Percentiles rank a stretch among this genome's conserved stretches.
Evolutionary conservation across 2,113 vertebrate genomes (phyloP).

Genomic region (Oreocharis arfaki): DNA sequence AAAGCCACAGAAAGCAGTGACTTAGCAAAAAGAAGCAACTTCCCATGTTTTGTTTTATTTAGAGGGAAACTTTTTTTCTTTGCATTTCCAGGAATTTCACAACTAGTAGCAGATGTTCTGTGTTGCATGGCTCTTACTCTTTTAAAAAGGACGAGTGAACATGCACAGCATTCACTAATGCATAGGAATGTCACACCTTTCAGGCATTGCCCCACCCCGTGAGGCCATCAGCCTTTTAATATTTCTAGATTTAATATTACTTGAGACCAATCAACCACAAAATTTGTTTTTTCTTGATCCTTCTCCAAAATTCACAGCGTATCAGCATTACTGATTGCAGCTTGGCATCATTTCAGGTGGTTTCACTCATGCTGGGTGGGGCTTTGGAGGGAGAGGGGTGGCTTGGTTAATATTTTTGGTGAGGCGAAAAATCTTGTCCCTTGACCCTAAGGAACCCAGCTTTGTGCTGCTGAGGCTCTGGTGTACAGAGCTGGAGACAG

Average conservation of each 20-base stretch:
- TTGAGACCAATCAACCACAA: not conserved
- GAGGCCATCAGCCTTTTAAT: constrained; percentile 19
- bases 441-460: not conserved
- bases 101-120: not conserved
- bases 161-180: not conserved
- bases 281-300: not conserved
- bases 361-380: not conserved
- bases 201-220: not conserved
- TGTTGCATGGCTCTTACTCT: not conserved
- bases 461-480: not conserved
- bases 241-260: not conserved
- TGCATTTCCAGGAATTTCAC: constrained; percentile 24
- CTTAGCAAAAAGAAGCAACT: constrained; percentile 44
- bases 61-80: constrained; percentile 11
- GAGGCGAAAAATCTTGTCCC: not conserved
- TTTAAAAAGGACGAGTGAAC: not conserved
- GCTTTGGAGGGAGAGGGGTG: not conserved
- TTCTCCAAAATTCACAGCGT: not conserved
- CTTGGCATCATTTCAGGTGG: not conserved
- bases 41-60: constrained; percentile 10
- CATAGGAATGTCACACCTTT: not conserved
- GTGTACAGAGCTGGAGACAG: not conserved
- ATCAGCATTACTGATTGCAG: not conserved
- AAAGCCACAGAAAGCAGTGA: constrained; percentile 44
- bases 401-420: not conserved